These are phyloP conservation scores for Corythaeola cristata DNA, from an alignment of 2,113 vertebrate genomes.

Conservation along the genomic window DNA sequence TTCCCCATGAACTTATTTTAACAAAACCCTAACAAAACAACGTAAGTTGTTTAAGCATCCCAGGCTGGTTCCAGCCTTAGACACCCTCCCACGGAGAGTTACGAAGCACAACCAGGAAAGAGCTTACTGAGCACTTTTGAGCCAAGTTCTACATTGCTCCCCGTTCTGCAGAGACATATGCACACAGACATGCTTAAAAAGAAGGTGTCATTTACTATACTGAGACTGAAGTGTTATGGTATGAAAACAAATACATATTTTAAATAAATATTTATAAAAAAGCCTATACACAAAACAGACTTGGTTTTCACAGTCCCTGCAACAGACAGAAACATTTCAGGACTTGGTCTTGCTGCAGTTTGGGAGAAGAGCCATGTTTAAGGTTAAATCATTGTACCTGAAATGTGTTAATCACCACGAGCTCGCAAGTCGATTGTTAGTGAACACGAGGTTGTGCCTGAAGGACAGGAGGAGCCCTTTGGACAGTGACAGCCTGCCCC, in stretches of 20 bases:
- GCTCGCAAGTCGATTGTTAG: no score
- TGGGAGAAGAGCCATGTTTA: no score
- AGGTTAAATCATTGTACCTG: background rate
- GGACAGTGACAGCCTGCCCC: no score
- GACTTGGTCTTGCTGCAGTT: background rate
- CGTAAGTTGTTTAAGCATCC: background rate
- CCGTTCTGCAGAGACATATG: background rate
- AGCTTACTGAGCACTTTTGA: background rate
- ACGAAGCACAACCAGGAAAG: background rate
- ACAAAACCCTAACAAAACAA: background rate
- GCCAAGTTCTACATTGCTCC: background rate
- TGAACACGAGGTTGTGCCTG: background rate
- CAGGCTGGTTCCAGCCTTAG: background rate
- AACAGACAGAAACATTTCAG: background rate
- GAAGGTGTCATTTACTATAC: background rate
- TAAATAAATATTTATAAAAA: background rate
- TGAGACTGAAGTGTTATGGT: background rate
- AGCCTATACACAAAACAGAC: background rate
- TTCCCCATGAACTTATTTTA: background rate
- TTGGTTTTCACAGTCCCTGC: background rate
- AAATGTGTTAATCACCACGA: background rate
- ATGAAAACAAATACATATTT: background rate
- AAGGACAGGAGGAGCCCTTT: background rate
- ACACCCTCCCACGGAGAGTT: background rate
- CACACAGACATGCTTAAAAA: background rate